phyloP scores from a whole-genome alignment of 2,113 vertebrate genomes.

The Protomyctophum bolini region DNA sequence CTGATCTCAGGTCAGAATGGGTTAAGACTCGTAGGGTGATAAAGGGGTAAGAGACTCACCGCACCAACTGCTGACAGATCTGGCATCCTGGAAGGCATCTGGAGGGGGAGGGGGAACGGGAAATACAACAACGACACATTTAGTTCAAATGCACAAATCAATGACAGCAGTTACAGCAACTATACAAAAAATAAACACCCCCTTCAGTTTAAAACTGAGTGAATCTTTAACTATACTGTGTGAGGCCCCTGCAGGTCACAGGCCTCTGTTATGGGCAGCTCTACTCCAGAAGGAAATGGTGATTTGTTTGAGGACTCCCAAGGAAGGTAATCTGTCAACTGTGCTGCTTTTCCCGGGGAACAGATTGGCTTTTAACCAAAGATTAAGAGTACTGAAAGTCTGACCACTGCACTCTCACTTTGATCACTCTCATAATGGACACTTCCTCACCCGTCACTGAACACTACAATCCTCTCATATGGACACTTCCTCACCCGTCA shows the following conservation, averaged over 20 bases:
- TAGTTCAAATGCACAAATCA: conserved; percentile 1
- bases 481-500: background rate
- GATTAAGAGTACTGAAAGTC: conserved; percentile 27
- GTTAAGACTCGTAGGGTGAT: background rate
- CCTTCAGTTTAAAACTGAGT: background rate
- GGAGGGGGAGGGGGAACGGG: conserved; percentile 47
- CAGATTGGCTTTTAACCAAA: conserved; percentile 46
- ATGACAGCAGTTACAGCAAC: background rate
- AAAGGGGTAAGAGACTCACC: conserved; percentile 77
- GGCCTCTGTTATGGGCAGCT: background rate
- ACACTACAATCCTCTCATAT: background rate
- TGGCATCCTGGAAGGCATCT: conserved; percentile 99
- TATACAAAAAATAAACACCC: background rate
- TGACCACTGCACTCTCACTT: conserved; percentile 27
- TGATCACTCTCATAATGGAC: conserved; percentile 23
- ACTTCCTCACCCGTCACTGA: background rate
- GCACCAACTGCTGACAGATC: conserved; percentile 97
- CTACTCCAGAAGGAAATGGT: background rate
- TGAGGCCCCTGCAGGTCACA: background rate
- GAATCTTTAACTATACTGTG: background rate
- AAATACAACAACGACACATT: conserved; percentile 48
- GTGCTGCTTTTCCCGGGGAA: conserved; percentile 21
- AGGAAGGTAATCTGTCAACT: conserved; percentile 40
- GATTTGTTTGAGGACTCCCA: conserved; percentile 27
- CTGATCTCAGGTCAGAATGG: too few species aligned